phyloP scores from a whole-genome alignment of 1,140 invertebrate species.

The Gryon sp. region DNA sequence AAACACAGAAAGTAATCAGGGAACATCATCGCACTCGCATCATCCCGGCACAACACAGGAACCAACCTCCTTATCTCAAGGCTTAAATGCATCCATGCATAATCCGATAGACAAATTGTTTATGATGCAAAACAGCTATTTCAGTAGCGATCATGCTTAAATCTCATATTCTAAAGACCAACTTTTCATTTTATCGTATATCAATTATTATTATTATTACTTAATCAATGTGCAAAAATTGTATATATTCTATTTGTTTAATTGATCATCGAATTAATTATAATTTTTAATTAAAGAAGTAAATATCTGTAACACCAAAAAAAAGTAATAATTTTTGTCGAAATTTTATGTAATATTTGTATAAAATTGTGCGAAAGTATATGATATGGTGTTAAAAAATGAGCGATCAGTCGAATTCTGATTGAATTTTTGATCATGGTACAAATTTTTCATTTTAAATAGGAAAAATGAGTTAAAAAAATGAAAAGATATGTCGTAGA shows the following conservation, averaged over 20 bases:
- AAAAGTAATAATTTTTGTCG: neutral
- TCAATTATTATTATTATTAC: no score
- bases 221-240: no score
- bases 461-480: neutral
- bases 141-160: constrained; percentile 84
- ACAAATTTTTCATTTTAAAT: constrained; percentile 3
- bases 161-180: neutral
- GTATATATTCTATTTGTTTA: no score
- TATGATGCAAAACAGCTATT: constrained; percentile 98
- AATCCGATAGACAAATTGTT: constrained; percentile 99
- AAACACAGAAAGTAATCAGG: constrained; percentile 75
- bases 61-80: constrained; percentile 80
- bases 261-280: no score
- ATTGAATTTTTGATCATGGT: constrained; percentile 7
- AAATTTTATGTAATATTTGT: constrained; percentile 14
- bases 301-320: neutral
- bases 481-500: neutral
- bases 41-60: constrained; percentile 77
- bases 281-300: no score
- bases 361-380: constrained; percentile 8
- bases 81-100: constrained; percentile 83
- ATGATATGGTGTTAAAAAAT: no score
- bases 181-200: neutral
- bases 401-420: no score
- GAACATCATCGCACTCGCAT: constrained; percentile 76